Percentiles rank a stretch among this genome's conserved stretches.
Evolutionary conservation across 2,113 vertebrate genomes (phyloP).

Genomic region (Synodontis membranacea): DNA sequence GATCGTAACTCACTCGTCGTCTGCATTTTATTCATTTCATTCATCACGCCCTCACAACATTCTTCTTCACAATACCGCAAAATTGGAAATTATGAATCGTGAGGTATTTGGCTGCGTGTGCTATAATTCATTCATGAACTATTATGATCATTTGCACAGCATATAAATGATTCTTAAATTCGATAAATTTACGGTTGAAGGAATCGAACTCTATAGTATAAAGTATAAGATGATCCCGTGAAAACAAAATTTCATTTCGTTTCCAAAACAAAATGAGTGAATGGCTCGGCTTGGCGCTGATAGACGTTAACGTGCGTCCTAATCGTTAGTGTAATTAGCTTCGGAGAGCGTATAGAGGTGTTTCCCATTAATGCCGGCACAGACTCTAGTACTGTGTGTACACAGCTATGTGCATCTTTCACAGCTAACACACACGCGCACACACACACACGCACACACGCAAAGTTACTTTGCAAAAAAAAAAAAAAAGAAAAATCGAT

Average conservation of each 20-base stretch:
- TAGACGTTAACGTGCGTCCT: neutral
- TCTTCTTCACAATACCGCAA: conserved; percentile 25
- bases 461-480: conserved; percentile 40
- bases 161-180: neutral
- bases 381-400: conserved; percentile 12
- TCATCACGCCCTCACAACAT: conserved; percentile 25
- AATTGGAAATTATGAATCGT: conserved; percentile 45
- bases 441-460: conserved; percentile 18
- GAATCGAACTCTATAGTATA: neutral
- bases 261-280: neutral
- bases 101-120: neutral
- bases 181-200: neutral
- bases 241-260: neutral
- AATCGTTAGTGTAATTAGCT: conserved; percentile 35
- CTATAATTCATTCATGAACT: conserved; percentile 49
- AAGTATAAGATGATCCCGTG: neutral
- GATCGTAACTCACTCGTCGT: neutral
- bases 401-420: neutral
- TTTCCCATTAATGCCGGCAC: conserved; percentile 31
- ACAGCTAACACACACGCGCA: conserved; percentile 1
- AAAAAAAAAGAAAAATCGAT: conserved; percentile 49
- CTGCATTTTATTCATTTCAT: conserved; percentile 7
- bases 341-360: conserved; percentile 10
- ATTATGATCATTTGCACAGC: conserved; percentile 4
- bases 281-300: conserved; percentile 3